phyloP scores from a whole-genome alignment of 2,797 vertebrate species.

The Mormyrus hasselquistii region DNA sequence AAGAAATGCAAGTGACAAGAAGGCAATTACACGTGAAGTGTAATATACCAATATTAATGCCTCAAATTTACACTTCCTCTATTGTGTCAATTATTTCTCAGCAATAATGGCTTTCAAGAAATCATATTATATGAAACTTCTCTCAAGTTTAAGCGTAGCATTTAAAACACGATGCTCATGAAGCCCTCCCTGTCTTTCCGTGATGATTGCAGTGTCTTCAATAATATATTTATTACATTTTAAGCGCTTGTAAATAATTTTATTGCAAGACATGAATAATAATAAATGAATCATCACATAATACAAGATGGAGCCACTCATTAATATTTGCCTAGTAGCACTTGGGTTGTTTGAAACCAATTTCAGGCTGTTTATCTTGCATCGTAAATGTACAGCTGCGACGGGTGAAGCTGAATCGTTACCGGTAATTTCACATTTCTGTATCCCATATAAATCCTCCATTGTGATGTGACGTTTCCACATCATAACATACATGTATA shows the following conservation, averaged over 20 bases:
- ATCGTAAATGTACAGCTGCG: constrained; percentile 51
- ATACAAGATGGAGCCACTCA: constrained; percentile 4
- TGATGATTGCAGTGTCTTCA: background rate
- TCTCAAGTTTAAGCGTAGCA: constrained; percentile 12
- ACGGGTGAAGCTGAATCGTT: constrained; percentile 27
- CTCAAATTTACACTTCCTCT: constrained; percentile 33
- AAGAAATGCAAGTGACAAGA: constrained; percentile 52
- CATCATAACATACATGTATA: background rate
- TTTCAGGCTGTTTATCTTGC: constrained; percentile 46
- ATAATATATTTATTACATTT: constrained; percentile 23
- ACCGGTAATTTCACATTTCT: constrained; percentile 47
- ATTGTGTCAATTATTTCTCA: constrained; percentile 39
- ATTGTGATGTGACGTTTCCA: background rate
- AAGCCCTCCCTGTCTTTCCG: background rate
- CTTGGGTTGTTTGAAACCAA: constrained; percentile 38
- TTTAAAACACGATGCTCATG: background rate
- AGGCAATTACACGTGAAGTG: constrained; percentile 49
- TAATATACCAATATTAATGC: constrained; percentile 46
- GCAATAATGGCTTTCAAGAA: constrained; percentile 40
- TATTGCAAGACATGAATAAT: constrained; percentile 16
- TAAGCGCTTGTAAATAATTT: constrained; percentile 14
- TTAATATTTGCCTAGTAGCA: constrained; percentile 39
- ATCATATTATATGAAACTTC: constrained; percentile 11
- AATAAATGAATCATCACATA: constrained; percentile 7
- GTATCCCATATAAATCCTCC: background rate